Percentiles rank a stretch among this genome's conserved stretches.
These are phyloP conservation scores for Blastobasis adustella DNA, from an alignment of 2,888 invertebrate species.

Conservation along the genomic window DNA sequence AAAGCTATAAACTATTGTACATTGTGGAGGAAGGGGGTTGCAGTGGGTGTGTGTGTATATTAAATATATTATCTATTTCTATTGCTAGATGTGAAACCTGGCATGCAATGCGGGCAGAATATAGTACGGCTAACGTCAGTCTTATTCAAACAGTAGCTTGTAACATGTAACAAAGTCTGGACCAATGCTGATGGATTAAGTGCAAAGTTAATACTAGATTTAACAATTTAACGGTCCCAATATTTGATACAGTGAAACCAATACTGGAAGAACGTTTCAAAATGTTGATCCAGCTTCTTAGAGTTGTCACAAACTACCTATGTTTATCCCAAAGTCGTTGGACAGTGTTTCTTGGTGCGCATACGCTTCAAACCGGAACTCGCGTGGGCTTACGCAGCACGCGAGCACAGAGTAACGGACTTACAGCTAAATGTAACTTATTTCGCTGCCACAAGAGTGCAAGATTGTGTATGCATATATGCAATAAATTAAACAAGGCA, in stretches of 20 bases:
- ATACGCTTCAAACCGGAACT: conserved; percentile 41
- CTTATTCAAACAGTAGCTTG: conserved; percentile 30
- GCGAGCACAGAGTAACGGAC: conserved; percentile 60
- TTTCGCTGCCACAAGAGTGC: conserved; percentile 9
- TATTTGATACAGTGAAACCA: conserved; percentile 3
- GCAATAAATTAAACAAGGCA: background rate
- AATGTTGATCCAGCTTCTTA: background rate
- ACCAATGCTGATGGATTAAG: background rate
- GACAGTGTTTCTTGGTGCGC: conserved; percentile 59
- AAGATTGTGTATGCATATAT: background rate
- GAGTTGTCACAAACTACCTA: background rate
- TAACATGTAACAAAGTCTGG: background rate
- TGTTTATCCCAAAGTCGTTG: conserved; percentile 16
- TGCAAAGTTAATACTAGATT: background rate
- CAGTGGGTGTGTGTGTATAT: conserved; percentile 38
- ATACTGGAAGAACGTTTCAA: background rate
- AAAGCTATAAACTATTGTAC: conserved; percentile 57
- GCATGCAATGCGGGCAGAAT: conserved; percentile 40
- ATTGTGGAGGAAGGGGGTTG: conserved; percentile 58
- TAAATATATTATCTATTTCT: conserved; percentile 35
- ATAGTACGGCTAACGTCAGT: conserved; percentile 47
- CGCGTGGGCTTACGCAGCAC: conserved; percentile 62
- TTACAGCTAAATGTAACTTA: conserved; percentile 38
- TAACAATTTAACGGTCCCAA: conserved; percentile 14
- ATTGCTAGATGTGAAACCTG: conserved; percentile 42